Conservation (phyloP, 2,797 vertebrate genomes). For the Catostomus latipinnis region DNA sequence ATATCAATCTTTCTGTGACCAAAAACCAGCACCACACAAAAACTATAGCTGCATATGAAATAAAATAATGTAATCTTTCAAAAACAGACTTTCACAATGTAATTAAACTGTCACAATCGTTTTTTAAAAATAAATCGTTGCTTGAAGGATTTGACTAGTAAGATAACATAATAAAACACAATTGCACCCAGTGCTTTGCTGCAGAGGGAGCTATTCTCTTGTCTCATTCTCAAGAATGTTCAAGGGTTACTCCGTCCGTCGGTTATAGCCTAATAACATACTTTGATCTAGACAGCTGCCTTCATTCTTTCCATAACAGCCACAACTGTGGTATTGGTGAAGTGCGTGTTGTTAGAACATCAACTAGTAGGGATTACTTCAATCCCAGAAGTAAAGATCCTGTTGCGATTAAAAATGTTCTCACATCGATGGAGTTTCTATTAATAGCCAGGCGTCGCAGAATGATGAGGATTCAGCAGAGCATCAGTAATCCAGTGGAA, state of each 20-base stretch:
- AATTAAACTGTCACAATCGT: no score
- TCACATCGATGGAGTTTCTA: constrained; percentile 37
- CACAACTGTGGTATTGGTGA: not conserved
- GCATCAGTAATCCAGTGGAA: constrained; percentile 39
- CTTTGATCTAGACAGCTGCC: not conserved
- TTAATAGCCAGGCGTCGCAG: constrained; percentile 49
- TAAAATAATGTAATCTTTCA: no score
- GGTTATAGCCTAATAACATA: not conserved
- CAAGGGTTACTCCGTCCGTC: constrained; percentile 1
- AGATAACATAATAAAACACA: not conserved
- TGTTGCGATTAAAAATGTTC: constrained; percentile 22
- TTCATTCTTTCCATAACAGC: constrained; percentile 4
- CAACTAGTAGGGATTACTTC: not conserved
- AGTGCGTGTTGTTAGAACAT: not conserved
- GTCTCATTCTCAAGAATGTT: not conserved
- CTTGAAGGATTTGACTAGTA: no score
- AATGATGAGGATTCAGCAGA: constrained; percentile 50
- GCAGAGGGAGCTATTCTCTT: constrained; percentile 33
- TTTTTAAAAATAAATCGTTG: no score
- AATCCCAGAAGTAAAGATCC: not conserved
- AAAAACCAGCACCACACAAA: no score
- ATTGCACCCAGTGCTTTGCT: not conserved
- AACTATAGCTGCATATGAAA: no score
- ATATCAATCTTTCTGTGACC: no score
- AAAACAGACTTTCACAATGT: no score